A percentile compares a stretch with the other conserved stretches of the same genome.
Evolutionary conservation across 2,888 invertebrate genomes (phyloP).

Genomic region (Tanytarsus gracilentus): DNA sequence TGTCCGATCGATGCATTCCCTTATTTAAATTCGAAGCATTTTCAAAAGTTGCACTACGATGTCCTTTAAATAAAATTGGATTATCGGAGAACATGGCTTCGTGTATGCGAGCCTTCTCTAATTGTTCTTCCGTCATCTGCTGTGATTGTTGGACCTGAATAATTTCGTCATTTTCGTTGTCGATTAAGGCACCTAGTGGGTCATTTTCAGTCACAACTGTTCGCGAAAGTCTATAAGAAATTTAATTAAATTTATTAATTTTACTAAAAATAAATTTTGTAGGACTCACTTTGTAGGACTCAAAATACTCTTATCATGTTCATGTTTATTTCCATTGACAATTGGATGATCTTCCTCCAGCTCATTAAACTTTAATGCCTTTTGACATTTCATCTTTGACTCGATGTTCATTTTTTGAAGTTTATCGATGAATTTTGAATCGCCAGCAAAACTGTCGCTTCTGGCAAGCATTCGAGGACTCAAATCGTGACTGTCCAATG

Average conservation of each 20-base stretch:
- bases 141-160: constrained; percentile 35
- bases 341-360: constrained; percentile 6
- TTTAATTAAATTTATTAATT: constrained; percentile 12
- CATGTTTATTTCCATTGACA: constrained; percentile 2
- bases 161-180: constrained; percentile 37
- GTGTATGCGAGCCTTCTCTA: constrained; percentile 33
- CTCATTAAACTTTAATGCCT: constrained; percentile 24
- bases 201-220: constrained; percentile 87
- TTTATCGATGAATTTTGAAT: constrained; percentile 65
- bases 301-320: neutral
- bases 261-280: neutral
- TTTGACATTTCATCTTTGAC: constrained; percentile 29
- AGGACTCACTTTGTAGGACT: constrained; percentile 42
- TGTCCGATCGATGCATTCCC: constrained; percentile 60
- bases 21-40: constrained; percentile 45
- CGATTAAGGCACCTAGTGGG: constrained; percentile 72
- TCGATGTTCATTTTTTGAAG: constrained; percentile 47
- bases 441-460: constrained; percentile 71
- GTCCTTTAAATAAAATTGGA: constrained; percentile 56
- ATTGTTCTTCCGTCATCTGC: constrained; percentile 31
- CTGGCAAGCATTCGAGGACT: constrained; percentile 49
- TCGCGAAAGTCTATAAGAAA: constrained; percentile 56
- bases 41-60: constrained; percentile 52
- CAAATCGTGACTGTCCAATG: constrained; percentile 40
- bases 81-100: constrained; percentile 51